Conservation (phyloP, 1,140 invertebrate species). For the Drosophila mojavensis region DNA sequence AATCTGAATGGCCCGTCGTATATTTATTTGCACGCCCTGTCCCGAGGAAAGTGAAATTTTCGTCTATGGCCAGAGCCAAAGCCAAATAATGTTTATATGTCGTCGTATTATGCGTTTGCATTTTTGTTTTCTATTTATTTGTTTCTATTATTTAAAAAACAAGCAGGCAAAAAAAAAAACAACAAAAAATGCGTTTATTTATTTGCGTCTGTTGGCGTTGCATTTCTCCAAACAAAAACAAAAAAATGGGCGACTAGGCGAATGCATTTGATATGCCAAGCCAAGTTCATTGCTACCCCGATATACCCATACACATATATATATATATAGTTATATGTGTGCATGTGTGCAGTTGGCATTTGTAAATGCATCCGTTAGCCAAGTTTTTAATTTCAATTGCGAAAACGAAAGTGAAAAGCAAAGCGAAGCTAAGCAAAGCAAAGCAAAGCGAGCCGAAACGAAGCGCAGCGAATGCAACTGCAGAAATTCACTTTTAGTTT, state of each 20-base stretch:
- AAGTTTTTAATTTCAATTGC: slow-evolving; percentile 77
- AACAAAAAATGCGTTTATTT: slow-evolving; percentile 43
- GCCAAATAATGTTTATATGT: slow-evolving; percentile 23
- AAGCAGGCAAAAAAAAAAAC: not conserved
- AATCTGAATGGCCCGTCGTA: slow-evolving; percentile 14
- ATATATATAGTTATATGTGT: not conserved
- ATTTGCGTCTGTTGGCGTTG: slow-evolving; percentile 65
- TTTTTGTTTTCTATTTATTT: slow-evolving; percentile 9
- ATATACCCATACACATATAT: not conserved
- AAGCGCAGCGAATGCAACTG: slow-evolving; percentile 42
- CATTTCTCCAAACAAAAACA: slow-evolving; percentile 66
- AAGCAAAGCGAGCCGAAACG: not conserved
- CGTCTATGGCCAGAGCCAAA: slow-evolving; percentile 11
- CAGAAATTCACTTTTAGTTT: slow-evolving; percentile 67
- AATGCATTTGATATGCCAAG: slow-evolving; percentile 42
- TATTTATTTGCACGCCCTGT: slow-evolving; percentile 19
- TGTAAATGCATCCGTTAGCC: slow-evolving; percentile 76
- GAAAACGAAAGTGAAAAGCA: slow-evolving; percentile 81
- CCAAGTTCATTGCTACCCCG: slow-evolving; percentile 74
- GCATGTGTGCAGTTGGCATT: slow-evolving; percentile 40
- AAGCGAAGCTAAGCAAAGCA: slow-evolving; percentile 38
- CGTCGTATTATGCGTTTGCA: slow-evolving; percentile 20
- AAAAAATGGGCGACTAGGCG: slow-evolving; percentile 52
- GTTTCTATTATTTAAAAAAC: slow-evolving; percentile 5
- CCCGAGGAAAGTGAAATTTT: slow-evolving; percentile 43